These are phyloP conservation scores for Dynastes maya DNA, from an alignment of 2,888 invertebrate genomes.

Conservation along the genomic window DNA sequence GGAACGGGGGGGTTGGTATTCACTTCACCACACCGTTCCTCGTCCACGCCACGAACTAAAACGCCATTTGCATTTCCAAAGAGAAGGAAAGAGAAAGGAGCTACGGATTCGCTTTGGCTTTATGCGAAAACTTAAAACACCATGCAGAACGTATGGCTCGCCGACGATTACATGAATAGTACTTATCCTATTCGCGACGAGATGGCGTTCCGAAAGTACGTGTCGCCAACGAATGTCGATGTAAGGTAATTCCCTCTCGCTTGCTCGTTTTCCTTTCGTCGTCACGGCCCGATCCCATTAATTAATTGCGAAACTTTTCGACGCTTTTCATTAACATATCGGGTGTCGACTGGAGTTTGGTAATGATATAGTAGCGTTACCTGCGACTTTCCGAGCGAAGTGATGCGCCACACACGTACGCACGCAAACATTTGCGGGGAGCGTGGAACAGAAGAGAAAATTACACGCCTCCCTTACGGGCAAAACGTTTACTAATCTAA, in stretches of 20 bases:
- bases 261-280: background rate
- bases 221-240: background rate
- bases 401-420: conserved; percentile 11
- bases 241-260: conserved; percentile 1
- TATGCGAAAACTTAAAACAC: conserved; percentile 38
- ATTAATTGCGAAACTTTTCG: conserved; percentile 59
- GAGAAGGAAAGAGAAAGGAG: conserved; percentile 11
- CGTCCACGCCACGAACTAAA: background rate
- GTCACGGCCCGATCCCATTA: conserved; percentile 44
- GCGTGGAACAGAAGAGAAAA: background rate
- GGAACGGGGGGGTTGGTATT: conserved; percentile 1
- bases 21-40: conserved; percentile 4
- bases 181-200: conserved; percentile 50
- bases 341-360: conserved; percentile 52
- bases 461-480: too few species aligned
- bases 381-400: conserved; percentile 49
- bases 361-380: conserved; percentile 55
- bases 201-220: conserved; percentile 22
- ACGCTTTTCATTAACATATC: conserved; percentile 58
- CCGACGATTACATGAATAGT: conserved; percentile 52
- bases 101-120: conserved; percentile 54
- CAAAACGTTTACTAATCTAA: too few species aligned
- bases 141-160: conserved; percentile 51
- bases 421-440: conserved; percentile 9
- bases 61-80: conserved; percentile 59